These are phyloP conservation scores for Dilophus febrilis DNA, from an alignment of 2,888 invertebrate genomes.

Conservation along the genomic window DNA sequence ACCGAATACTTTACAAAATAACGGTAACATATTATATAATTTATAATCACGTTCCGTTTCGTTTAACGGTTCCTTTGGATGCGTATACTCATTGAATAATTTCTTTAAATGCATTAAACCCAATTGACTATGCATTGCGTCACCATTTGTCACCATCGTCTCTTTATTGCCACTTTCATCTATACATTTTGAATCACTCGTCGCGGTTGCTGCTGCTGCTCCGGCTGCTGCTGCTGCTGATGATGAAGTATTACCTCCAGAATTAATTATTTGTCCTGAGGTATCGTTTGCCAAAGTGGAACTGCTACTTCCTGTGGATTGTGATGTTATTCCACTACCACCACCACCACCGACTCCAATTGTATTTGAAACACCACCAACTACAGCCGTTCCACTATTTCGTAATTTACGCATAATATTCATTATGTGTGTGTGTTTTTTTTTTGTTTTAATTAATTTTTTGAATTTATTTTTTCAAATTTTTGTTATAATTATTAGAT, in stretches of 20 bases:
- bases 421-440: no score
- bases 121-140: slow-evolving; percentile 67
- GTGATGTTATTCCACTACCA: slow-evolving; percentile 11
- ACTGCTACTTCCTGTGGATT: no score
- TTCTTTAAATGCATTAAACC: slow-evolving; percentile 94
- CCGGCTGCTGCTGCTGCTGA: no score
- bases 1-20: slow-evolving; percentile 95
- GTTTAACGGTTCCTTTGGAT: slow-evolving; percentile 63
- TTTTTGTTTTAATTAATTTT: no score
- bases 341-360: slow-evolving; percentile 25
- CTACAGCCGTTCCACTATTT: slow-evolving; percentile 35
- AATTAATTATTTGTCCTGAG: no score
- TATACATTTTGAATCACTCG: no score
- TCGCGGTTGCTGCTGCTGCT: no score
- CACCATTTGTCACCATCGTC: slow-evolving; percentile 37
- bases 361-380: slow-evolving; percentile 21
- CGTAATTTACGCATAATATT: slow-evolving; percentile 87
- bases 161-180: slow-evolving; percentile 27
- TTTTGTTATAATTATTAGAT: no score
- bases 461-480: no score
- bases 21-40: slow-evolving; percentile 91
- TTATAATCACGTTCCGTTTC: slow-evolving; percentile 80
- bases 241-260: no score
- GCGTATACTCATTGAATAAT: slow-evolving; percentile 85
- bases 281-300: no score